Conservation (phyloP, 64 coral and sea anemone genomes). For the Pocillopora verrucosa region DNA sequence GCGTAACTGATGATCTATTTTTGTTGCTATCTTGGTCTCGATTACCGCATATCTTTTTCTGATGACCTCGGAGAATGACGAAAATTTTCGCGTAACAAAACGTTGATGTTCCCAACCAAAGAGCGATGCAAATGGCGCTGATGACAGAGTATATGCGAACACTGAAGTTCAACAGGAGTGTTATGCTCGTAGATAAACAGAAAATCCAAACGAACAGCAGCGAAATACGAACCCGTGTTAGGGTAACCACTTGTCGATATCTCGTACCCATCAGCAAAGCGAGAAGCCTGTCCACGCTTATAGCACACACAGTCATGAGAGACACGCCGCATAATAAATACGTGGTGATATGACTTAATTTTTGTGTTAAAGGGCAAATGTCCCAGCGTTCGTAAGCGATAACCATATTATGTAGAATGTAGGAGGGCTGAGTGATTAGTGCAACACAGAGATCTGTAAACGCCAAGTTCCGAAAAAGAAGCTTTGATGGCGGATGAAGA, state of each 20-base stretch:
- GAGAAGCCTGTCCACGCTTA: slow-evolving; percentile 37
- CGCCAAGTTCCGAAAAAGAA: slow-evolving; percentile 48
- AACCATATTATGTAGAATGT: slow-evolving; percentile 5
- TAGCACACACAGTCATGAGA: slow-evolving; percentile 12
- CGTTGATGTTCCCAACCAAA: not conserved
- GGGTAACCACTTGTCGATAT: slow-evolving; percentile 28
- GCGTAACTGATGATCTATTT: not conserved
- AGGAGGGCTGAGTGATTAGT: slow-evolving; percentile 47
- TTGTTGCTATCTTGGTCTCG: not conserved
- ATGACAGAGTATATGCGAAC: not conserved
- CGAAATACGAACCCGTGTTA: not conserved
- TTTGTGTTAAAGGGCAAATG: not conserved
- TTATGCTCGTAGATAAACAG: not conserved
- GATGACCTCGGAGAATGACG: not conserved
- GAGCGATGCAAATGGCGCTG: not conserved
- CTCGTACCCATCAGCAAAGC: slow-evolving; percentile 1
- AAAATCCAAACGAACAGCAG: not conserved
- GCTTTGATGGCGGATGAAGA: slow-evolving; percentile 50
- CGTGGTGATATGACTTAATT: not conserved
- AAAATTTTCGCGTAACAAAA: not conserved
- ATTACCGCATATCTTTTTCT: not conserved
- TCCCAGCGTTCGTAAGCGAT: not conserved
- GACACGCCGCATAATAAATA: not conserved
- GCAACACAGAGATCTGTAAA: slow-evolving; percentile 56
- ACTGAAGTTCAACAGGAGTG: not conserved